These are phyloP conservation scores for Lithophane semibrunnea DNA, from an alignment of 2,888 invertebrate genomes.

Conservation along the genomic window DNA sequence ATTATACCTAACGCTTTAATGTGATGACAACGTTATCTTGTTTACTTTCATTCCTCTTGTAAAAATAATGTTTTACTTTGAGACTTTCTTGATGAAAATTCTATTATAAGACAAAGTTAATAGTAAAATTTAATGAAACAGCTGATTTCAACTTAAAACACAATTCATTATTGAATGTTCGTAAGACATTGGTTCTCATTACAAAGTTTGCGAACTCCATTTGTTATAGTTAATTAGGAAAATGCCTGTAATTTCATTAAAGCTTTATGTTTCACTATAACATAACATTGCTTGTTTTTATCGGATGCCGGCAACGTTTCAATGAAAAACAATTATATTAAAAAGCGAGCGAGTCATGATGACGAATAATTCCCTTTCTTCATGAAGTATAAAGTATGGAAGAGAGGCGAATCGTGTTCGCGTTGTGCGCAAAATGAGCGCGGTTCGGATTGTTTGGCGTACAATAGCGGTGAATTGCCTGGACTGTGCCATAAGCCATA, in stretches of 20 bases:
- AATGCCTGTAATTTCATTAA: slow-evolving; percentile 15
- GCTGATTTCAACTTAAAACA: background rate
- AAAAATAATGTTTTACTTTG: background rate
- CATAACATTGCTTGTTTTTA: slow-evolving; percentile 2
- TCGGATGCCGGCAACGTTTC: background rate
- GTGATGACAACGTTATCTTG: background rate
- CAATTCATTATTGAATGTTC: slow-evolving; percentile 9
- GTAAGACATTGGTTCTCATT: background rate
- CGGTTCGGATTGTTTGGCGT: slow-evolving; percentile 22
- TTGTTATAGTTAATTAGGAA: slow-evolving; percentile 33
- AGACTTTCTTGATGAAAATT: background rate
- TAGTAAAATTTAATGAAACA: too few species aligned
- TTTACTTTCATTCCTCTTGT: too few species aligned
- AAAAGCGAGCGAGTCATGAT: slow-evolving; percentile 12
- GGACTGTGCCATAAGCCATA: background rate
- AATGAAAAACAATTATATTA: slow-evolving; percentile 37
- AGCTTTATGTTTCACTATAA: slow-evolving; percentile 18
- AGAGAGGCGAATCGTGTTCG: background rate
- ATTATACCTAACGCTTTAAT: background rate
- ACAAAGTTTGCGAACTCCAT: background rate
- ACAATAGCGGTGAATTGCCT: slow-evolving; percentile 9
- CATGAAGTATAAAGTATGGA: slow-evolving; percentile 7
- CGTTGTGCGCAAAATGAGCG: slow-evolving; percentile 14
- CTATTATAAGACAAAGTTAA: too few species aligned
- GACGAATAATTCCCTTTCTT: background rate